Base-by-base conservation (phyloP, 2,797 vertebrate genomes). In the Coracias cyanogaster region DNA sequence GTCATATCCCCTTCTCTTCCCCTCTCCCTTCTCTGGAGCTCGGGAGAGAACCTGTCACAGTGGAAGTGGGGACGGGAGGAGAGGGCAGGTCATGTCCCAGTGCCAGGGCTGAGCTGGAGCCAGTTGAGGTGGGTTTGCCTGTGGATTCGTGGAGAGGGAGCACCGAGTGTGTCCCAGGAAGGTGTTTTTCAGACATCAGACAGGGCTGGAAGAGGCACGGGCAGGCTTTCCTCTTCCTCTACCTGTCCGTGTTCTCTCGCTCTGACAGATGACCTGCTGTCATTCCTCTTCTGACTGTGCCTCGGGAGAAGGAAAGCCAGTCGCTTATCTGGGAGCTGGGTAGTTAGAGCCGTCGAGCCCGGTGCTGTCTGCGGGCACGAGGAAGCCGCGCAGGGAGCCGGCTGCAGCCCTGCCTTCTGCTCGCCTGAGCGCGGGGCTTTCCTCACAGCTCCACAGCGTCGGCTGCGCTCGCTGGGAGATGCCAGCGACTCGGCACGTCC, bases 401-500 rank as follows among this genome's bases (percentile, higher is more conserved):
- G 41, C 51, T n/a, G 10, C 46, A 74, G 62, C 57, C 51, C 57
- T n/a, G 25, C 22, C 20, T 29, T 18, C 57, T 28, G 17, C 55
- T 31, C 5, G 0, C 5, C 1, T 24, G 73, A 19, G 35, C 35
- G 20, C 6, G 31, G 19, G 49, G 12, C n/a, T n/a, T n/a, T n/a
- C n/a, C n/a, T n/a, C n/a, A n/a, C n/a, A n/a, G n/a, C n/a, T n/a
- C n/a, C n/a, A n/a, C n/a, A n/a, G 57, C 41, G 4, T 21, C 57
- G 55, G 84, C 72, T 28, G n/a, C 7, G 48, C 9, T 61, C 28
- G 3, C 33, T 10, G 19, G 65, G 83, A 70, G 29, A 62, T 39
- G 48, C 55, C 43, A 3, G 48, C 0, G 6, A 3, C 48, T 33
- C 20, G 5, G 24, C 48, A 14, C 2, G 2, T 62, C 33, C 55